A percentile compares a stretch with the other conserved stretches of the same genome.
Conservation (phyloP, 2,888 invertebrate genomes). For the Lissocephala sabroskyi region DNA sequence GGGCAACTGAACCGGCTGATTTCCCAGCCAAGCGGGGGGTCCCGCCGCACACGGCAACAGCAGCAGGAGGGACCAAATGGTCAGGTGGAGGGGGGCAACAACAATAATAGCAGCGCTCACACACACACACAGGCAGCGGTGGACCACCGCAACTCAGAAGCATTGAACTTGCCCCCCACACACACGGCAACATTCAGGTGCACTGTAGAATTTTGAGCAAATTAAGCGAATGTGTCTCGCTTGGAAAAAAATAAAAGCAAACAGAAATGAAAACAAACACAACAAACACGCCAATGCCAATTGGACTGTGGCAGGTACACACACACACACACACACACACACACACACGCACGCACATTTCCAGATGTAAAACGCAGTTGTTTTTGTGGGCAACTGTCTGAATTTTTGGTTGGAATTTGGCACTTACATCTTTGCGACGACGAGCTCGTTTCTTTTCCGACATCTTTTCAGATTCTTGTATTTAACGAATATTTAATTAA, state of each 20-base stretch:
- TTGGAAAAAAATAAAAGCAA: not conserved
- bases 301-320: slow-evolving; percentile 31
- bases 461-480: slow-evolving; percentile 60
- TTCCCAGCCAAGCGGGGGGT: too few relatives aligned
- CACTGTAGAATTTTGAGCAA: too few relatives aligned
- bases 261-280: slow-evolving; percentile 43
- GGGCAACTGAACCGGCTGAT: too few relatives aligned
- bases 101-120: slow-evolving; percentile 4
- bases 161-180: slow-evolving; percentile 28
- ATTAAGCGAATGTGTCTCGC: not conserved
- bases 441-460: slow-evolving; percentile 71
- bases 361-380: slow-evolving; percentile 17
- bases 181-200: slow-evolving; percentile 6
- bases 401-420: not conserved
- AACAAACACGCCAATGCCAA: slow-evolving; percentile 36
- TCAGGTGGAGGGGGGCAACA: not conserved
- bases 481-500: too few relatives aligned
- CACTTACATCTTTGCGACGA: slow-evolving; percentile 72
- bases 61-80: too few relatives aligned
- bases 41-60: too few relatives aligned
- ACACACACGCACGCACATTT: slow-evolving; percentile 2
- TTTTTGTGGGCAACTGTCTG: too few relatives aligned
- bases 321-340: slow-evolving; percentile 6
- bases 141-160: too few relatives aligned
- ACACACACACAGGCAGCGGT: slow-evolving; percentile 11